phyloP scores from a whole-genome alignment of 1,140 invertebrate genomes.

The Gonatopus flavifemur region DNA sequence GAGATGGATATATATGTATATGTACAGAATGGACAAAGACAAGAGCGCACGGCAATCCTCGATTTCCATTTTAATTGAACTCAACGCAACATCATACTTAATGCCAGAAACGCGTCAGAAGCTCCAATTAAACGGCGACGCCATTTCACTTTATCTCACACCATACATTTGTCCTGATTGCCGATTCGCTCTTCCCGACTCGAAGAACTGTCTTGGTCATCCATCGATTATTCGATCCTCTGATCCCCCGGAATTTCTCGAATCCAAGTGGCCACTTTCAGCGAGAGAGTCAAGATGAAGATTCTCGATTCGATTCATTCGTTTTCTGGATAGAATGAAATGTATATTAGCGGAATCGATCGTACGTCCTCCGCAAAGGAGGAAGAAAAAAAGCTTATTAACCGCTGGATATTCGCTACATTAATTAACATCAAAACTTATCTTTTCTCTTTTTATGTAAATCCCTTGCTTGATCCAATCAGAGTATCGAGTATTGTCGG shows the following conservation, averaged over 20 bases:
- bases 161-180: conserved; percentile 28
- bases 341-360: too few species aligned
- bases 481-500: too few species aligned
- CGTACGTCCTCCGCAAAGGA: too few species aligned
- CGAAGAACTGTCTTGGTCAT: conserved; percentile 20
- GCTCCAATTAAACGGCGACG: conserved; percentile 51
- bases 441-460: too few species aligned
- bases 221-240: conserved; percentile 32
- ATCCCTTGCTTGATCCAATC: too few species aligned
- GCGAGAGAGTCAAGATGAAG: too few species aligned
- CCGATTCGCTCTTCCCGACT: conserved; percentile 1
- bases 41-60: conserved; percentile 32
- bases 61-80: conserved; percentile 60
- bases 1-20: conserved; percentile 2
- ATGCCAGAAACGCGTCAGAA: conserved; percentile 49
- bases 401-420: too few species aligned
- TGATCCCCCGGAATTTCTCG: conserved; percentile 29
- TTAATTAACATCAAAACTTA: too few species aligned
- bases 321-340: too few species aligned
- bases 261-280: too few species aligned
- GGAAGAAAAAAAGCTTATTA: too few species aligned
- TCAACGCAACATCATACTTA: conserved; percentile 57
- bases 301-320: too few species aligned
- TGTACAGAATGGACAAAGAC: background rate
- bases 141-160: conserved; percentile 43